Percentiles rank a stretch among this genome's conserved stretches.
phyloP scores from a whole-genome alignment of 2,797 vertebrate genomes.

The Siniperca obscura region DNA sequence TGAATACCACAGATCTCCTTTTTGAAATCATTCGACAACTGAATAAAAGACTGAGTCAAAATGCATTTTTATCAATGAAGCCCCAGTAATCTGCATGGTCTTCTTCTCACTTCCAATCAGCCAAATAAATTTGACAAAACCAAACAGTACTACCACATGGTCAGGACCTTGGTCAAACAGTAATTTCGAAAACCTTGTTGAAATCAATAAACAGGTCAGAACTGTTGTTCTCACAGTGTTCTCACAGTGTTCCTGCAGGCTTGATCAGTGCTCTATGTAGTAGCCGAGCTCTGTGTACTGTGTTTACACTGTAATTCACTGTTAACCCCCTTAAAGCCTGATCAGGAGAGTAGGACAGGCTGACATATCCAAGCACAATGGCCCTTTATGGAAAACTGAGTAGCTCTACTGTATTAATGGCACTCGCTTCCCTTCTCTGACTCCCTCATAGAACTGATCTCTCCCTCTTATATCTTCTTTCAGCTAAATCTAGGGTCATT shows the following conservation, averaged over 20 bases:
- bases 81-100: not conserved
- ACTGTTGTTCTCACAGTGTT: not conserved
- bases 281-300: conserved; percentile 10
- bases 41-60: not conserved
- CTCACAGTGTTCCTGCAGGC: conserved; percentile 12
- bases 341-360: conserved; percentile 34
- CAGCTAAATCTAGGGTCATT: not conserved
- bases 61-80: not conserved
- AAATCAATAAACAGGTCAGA: conserved; percentile 30
- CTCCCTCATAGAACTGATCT: not conserved
- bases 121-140: not conserved
- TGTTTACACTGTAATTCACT: conserved; percentile 34
- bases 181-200: not conserved
- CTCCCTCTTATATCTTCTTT: not conserved
- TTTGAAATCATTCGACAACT: not conserved
- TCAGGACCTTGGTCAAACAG: conserved; percentile 23
- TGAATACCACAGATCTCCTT: not conserved
- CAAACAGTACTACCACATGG: conserved; percentile 8
- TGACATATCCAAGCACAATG: conserved; percentile 56
- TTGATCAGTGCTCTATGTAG: conserved; percentile 29
- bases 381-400: conserved; percentile 57
- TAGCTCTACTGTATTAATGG: conserved; percentile 16
- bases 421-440: not conserved
- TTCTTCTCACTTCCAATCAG: conserved; percentile 1
- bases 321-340: conserved; percentile 46